phyloP scores from a whole-genome alignment of 2,113 vertebrate genomes.

The Apistogramma diplotaenia region DNA sequence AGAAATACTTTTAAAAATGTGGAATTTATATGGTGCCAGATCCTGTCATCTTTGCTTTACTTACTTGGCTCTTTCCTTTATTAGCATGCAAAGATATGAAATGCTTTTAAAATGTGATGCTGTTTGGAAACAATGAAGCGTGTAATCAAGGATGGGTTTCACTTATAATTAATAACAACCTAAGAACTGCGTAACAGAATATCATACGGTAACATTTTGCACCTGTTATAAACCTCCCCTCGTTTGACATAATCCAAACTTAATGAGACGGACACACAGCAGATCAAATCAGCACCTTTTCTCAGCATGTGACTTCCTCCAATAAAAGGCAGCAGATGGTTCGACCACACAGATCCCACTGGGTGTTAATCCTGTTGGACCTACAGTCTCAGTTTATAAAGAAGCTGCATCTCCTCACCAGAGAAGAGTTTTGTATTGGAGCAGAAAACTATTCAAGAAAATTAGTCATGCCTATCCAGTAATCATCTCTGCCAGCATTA shows the following conservation, averaged over 20 bases:
- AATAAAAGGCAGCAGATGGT: constrained; percentile 43
- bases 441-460: neutral
- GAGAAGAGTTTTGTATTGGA: neutral
- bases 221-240: neutral
- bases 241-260: neutral
- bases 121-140: no score
- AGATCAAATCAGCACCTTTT: neutral
- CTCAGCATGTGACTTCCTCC: neutral
- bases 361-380: constrained; percentile 27
- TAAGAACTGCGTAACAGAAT: neutral
- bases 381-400: constrained; percentile 32
- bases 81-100: no score
- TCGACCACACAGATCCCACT: constrained; percentile 1
- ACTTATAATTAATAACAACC: neutral
- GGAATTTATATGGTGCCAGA: no score
- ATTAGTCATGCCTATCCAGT: neutral
- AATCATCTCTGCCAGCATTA: neutral
- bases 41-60: no score
- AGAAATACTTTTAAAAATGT: no score
- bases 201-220: neutral
- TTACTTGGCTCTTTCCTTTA: no score
- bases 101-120: no score
- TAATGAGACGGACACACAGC: neutral
- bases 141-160: no score
- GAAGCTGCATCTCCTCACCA: neutral